Base-by-base conservation (phyloP, 92 coral and sea anemone species). In the Blastomussa wellsi region DNA sequence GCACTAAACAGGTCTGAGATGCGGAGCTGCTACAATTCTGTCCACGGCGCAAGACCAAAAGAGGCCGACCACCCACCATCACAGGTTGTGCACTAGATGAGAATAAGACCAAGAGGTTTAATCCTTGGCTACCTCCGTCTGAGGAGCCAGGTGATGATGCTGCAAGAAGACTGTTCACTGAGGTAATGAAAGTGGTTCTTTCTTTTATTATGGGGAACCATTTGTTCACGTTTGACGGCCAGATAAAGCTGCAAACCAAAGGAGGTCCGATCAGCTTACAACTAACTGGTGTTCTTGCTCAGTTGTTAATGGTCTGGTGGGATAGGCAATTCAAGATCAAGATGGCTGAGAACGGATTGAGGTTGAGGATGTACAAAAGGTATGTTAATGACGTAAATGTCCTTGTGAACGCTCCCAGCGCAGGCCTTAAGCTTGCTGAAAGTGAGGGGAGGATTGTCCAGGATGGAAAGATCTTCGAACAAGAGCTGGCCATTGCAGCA, bases 41-140 rank as follows among this genome's bases (percentile, higher is more conserved):
- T 59, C 90, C 92, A 64, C 73, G 87, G 20, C 81, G 90, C 20
- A 90, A 82, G 77, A 75, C 67, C 41, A 86, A 24, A 3, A 90
- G 92, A 90, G 90, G 92, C 44, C 81, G 90, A 64, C 82, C 79
- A 67, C 84, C 92, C 55, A 65, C 76, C 35, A 79, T 89, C 26
- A 89, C 89, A 62, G 92, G 89, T n/a, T 85, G 92, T 41, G 89
- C 88, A 39, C 72, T 62, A 67, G 65, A 64, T 51, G 86, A 77
- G 42, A 11, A 77, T 74, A 82, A 82, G 66, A 72, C 26, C 19
- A 88, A 88, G 55, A 66, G 87, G 44, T 88, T 88, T 75, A 84
- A 66, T 55, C 87, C 91, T 36, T 88, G 91, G 88, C 59, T 72
- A 37, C 72, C 79, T 11, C 75, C 87, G 3, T 3, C 44, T 39